phyloP scores from a whole-genome alignment of 37 sponge, comb jelly and placozoan species.

The Ianthella basta region DNA sequence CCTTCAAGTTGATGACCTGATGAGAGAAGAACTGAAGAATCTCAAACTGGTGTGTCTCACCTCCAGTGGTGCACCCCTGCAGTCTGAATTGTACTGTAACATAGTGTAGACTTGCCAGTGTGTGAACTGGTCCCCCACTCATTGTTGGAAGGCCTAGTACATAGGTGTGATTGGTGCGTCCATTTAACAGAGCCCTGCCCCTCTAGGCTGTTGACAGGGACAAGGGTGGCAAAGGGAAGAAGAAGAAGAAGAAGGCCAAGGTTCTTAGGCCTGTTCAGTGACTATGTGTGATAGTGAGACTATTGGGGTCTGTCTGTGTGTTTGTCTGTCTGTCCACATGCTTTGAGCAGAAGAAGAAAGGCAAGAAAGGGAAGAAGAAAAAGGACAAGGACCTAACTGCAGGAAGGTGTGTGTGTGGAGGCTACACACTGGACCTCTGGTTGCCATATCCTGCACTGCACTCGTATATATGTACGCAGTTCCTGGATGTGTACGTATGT shows the following conservation, averaged over 20 bases:
- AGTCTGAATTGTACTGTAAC: background rate
- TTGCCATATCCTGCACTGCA: too few species aligned
- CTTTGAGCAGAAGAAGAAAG: constrained; percentile 80
- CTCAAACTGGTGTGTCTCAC: constrained; percentile 82
- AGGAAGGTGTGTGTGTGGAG: constrained; percentile 59
- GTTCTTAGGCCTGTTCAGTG: constrained; percentile 33
- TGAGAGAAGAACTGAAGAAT: constrained; percentile 99
- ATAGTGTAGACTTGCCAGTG: too few species aligned
- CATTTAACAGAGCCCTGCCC: too few species aligned
- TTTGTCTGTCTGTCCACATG: too few species aligned
- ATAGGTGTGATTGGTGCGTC: too few species aligned
- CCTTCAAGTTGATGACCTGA: constrained; percentile 94
- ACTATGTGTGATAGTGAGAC: too few species aligned
- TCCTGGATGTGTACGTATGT: background rate
- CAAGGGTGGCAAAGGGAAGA: constrained; percentile 92
- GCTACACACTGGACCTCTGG: too few species aligned
- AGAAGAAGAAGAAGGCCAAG: constrained; percentile 83
- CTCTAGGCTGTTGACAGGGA: constrained; percentile 95
- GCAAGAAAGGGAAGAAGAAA: constrained; percentile 96
- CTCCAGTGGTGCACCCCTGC: background rate
- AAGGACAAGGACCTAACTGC: constrained; percentile 99
- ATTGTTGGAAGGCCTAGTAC: background rate
- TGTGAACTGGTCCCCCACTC: background rate
- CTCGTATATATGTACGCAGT: background rate
- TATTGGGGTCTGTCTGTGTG: too few species aligned